These are phyloP conservation scores for Percina caprodes DNA, from an alignment of 2,113 vertebrate species.

Conservation along the genomic window DNA sequence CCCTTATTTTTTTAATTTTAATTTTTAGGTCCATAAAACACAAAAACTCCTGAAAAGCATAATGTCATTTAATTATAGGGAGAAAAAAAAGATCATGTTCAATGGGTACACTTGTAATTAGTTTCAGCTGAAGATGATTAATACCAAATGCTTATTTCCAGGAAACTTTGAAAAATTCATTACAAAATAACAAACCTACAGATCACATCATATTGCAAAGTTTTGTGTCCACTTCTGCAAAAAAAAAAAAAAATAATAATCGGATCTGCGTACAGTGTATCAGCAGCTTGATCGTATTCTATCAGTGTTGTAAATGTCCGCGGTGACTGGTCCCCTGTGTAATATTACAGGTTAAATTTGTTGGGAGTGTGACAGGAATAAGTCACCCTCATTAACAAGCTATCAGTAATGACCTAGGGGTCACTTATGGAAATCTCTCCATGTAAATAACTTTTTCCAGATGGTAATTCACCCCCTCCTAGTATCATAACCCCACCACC, in stretches of 20 bases:
- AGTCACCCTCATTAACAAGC: conserved; percentile 41
- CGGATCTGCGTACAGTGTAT: background rate
- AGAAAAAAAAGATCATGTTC: background rate
- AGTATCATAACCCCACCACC: conserved; percentile 29
- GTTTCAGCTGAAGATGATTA: background rate
- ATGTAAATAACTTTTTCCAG: conserved; percentile 56
- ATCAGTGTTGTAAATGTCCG: background rate
- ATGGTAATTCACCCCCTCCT: conserved; percentile 55
- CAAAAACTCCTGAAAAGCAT: background rate
- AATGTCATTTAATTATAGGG: background rate
- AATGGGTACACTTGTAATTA: background rate
- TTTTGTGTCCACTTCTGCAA: no score
- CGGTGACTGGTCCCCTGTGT: background rate
- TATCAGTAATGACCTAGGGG: conserved; percentile 52
- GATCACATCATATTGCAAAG: background rate
- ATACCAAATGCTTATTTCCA: background rate
- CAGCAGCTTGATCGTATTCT: background rate
- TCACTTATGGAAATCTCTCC: conserved; percentile 56
- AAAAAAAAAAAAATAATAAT: no score
- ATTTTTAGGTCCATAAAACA: background rate
- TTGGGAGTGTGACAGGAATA: conserved; percentile 18
- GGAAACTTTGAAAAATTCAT: background rate
- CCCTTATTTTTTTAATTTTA: background rate
- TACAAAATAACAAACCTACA: background rate
- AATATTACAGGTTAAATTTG: conserved; percentile 30